Base-by-base conservation (phyloP, 2,797 vertebrate genomes). In the Potorous gilbertii region DNA sequence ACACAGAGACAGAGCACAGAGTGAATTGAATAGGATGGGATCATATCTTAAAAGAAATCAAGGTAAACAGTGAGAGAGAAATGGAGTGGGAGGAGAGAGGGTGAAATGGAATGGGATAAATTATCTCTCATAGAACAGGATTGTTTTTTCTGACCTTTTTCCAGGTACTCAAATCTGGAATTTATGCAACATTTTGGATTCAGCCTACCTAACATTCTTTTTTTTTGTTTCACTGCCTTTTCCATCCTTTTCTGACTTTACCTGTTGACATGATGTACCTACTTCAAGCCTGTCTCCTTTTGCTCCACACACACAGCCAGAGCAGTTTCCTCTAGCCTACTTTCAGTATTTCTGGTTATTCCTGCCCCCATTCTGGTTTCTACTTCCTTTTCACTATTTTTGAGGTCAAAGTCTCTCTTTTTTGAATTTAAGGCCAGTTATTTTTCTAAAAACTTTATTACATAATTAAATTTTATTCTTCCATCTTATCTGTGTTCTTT, bases 311-410 rank as follows among this genome's bases (percentile, higher is more conserved):
- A n/a, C 28, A 66, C 56, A 27, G 54, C 14, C 9, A 1, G 0
- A 0, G 52, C 14, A 27, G 34, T 27, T 56, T 55, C 87, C 54
- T 14, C 56, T 8, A 28, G 56, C 90, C 54, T 62, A 34, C 21
- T 4, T 0, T 0, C 40, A 62, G 29, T 1, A 54, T 55, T 92
- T 27, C 18, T 4, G 29, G 3, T 55, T 54, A 89, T 5, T 46
- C 0, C 1, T 50, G 56, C 59, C 40, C 90, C 4, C 1, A 28
- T 50, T 93, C 89, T 94, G 52, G 92, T n/a, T 55, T 91, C 74
- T 74, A 12, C 50, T 93, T 93, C 87, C 46, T 89, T 56, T 28
- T 93, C 24, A 28, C 57, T 59, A 54, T 50, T 29, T 4, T 9
- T 55, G 52, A 57, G 8, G 54, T 56, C 62, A 55, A 40, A 29